Evolutionary conservation across 2,113 vertebrate species (phyloP), one percentile per base, ranked within the genome.

Genomic region (Mormyrus lacerda): DNA sequence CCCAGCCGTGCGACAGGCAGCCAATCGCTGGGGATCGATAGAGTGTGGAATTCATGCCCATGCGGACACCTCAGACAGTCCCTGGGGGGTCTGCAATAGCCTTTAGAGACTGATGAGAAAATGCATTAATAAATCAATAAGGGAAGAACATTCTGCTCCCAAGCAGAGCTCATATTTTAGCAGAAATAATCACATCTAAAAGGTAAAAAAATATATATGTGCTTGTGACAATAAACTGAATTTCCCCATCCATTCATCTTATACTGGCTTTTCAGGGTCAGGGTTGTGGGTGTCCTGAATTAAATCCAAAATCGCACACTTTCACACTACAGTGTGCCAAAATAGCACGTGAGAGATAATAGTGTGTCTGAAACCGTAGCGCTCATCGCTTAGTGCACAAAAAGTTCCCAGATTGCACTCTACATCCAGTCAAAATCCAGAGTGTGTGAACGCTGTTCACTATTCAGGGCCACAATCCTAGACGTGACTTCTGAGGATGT

Each of bases 71-170:
- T 88, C 88, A 79, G 90, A 86, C 55, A 87, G 47, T 82, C 73
- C 39, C 21, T 9, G 61, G 58, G 55, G 45, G 21, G 69, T 45
- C n/a, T 45, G 61, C 27, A 24, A 19, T 9, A 15, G 24, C 47
- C 83, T 50, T 85, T 48, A 3, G 8, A 79, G 61, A 35, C 17
- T 47, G 35, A 73, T 45, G 88, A 19, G 48, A 42, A 53, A n/a
- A n/a, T 35, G 47, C 51, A 82, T 35, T 24, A 94, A 93, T 91
- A 93, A 84, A 84, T 84, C 82, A 95, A 87, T 35, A 87, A 87
- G 27, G 45, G n/a, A n/a, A 21, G 42, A 84, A 84, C 19, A 84
- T 84, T 44, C 82, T 44, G 39, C 82, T 42, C 73, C 35, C 73
- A 79, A 79, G 15, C 73, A 79, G 82, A 84, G 82, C 17, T 45